Conservation (phyloP, 2,888 invertebrate genomes). For the Zootermopsis nevadensis region DNA sequence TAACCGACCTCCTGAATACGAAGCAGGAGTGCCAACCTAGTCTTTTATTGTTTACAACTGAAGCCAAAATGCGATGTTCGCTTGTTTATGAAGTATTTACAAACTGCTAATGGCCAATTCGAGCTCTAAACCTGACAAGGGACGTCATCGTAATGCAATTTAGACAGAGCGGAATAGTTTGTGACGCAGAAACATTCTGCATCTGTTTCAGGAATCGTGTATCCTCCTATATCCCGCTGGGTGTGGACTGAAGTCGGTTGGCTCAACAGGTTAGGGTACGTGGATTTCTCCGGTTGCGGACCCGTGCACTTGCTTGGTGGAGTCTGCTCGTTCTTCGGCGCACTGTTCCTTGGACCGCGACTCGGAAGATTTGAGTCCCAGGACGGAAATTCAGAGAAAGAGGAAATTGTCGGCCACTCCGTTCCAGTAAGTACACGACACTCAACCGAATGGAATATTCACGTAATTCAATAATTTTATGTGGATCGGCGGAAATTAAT, state of each 20-base stretch:
- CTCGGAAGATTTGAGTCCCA: slow-evolving; percentile 62
- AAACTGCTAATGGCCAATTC: too few species aligned
- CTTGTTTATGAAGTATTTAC: too few species aligned
- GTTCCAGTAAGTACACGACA: slow-evolving; percentile 60
- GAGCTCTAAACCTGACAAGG: too few species aligned
- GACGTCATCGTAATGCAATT: too few species aligned
- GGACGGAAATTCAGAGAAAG: slow-evolving; percentile 45
- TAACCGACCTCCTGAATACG: too few species aligned
- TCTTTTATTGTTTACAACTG: too few species aligned
- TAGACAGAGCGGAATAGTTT: background rate
- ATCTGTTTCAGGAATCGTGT: slow-evolving; percentile 61
- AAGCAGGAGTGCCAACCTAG: too few species aligned
- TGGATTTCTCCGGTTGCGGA: slow-evolving; percentile 68
- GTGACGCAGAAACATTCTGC: background rate
- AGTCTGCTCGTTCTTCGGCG: slow-evolving; percentile 59
- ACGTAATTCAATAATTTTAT: too few species aligned
- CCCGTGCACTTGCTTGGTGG: slow-evolving; percentile 66
- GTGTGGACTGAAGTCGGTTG: slow-evolving; percentile 63
- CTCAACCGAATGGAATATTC: too few species aligned
- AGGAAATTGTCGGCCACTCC: slow-evolving; percentile 59
- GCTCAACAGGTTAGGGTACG: slow-evolving; percentile 59
- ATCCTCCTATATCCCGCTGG: slow-evolving; percentile 65
- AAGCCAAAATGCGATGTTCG: too few species aligned
- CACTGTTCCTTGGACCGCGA: slow-evolving; percentile 65
- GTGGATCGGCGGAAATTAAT: too few species aligned